phyloP scores from a whole-genome alignment of 35 echinoderm and acorn worm species.

The Chiridota heheva region DNA sequence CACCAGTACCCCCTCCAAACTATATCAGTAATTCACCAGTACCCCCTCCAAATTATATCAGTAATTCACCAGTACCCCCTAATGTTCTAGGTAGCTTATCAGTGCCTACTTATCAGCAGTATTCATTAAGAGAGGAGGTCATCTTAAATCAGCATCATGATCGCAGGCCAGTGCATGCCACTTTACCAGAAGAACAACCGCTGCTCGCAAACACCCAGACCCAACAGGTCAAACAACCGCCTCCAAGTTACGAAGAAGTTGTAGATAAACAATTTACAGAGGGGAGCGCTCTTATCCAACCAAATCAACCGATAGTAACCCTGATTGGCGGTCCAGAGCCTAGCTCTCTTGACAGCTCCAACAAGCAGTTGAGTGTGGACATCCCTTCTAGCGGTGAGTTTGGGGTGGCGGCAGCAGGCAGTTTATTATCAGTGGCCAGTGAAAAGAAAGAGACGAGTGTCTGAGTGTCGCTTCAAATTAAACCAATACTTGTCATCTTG shows the following conservation, averaged over 20 bases:
- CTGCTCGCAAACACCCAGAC: neutral
- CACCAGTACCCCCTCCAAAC: no score
- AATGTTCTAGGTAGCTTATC: no score
- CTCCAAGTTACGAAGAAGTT: constrained; percentile 34
- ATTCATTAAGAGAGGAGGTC: constrained; percentile 7
- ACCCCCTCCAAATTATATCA: no score
- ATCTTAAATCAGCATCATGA: neutral
- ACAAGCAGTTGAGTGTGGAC: neutral
- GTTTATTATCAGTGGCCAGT: constrained; percentile 15
- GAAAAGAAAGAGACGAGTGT: constrained; percentile 42
- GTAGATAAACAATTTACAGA: no score
- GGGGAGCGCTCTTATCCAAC: neutral
- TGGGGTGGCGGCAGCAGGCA: neutral
- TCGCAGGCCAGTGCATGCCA: neutral
- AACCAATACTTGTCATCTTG: no score
- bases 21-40: no score
- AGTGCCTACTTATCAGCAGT: no score
- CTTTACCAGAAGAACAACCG: neutral
- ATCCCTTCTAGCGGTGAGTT: neutral
- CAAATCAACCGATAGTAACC: neutral
- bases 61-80: no score
- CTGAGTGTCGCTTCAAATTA: no score
- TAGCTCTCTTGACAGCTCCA: neutral
- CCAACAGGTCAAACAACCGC: neutral
- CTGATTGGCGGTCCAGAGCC: neutral